Evolutionary conservation across 1,140 invertebrate species (phyloP), one percentile per base, ranked within the genome.

Genomic region (Drosophila repletoides): DNA sequence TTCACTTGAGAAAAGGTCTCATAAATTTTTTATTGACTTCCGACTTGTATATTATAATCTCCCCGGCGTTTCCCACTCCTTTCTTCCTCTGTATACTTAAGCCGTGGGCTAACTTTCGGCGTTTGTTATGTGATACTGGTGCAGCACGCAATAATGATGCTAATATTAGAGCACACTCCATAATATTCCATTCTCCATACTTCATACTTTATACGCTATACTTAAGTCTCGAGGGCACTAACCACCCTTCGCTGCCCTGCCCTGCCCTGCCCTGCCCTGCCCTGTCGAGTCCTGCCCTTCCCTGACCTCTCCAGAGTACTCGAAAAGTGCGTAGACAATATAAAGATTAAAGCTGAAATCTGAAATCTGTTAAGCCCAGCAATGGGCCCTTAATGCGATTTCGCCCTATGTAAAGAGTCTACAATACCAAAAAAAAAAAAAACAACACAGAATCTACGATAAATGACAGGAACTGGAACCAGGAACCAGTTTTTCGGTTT

Each of bases 361-460:
- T 68, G 79, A 71, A 84, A 84, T 84, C 79, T 75, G 79, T 75
- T 84, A 83, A 83, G 79, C 56, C 79, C 73, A 45, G 70, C 55
- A 29, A 72, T 72, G 69, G 69, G 77, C 66, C 61, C 66, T 74
- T 84, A 84, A 86, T 84, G 71, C 79, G 80, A 83, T 83, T 67
- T 49, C 63, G 64, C 65, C 45, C 69, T 43, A 55, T 80, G 48
- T 45, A 43, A 68, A 52, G 14, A 28, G 26, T 46, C 12, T 28
- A 26, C 15, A 28, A 34, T 22, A 45, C 22, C 40, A 26, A 28
- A 38, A n/a, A n/a, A n/a, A n/a, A n/a, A n/a, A n/a, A n/a, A n/a
- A n/a, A n/a, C n/a, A n/a, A n/a, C n/a, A n/a, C n/a, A n/a, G n/a
- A n/a, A 58, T 72, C 34, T 51, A 28, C 34, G 55, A 55, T 60